Evolutionary conservation across 2,113 vertebrate species (phyloP), one percentile per base, ranked within the genome.

Genomic region (Lota lota): DNA sequence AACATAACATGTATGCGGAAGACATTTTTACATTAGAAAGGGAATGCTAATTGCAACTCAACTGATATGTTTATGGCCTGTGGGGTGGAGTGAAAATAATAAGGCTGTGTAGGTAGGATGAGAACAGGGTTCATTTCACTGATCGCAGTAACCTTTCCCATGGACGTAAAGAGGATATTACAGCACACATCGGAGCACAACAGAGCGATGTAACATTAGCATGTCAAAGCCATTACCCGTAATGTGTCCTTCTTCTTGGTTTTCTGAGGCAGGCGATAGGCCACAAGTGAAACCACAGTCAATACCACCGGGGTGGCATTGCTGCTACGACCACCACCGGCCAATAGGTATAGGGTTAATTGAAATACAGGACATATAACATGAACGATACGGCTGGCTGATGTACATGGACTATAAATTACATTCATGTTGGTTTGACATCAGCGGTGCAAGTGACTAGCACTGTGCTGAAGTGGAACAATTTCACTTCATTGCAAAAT

Each of bases 171-270:
- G 70, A 47, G 40, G 40, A 47, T 12, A 79, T 85, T 72, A 77
- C 64, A 58, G 64, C 68, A 62, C 74, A 76, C 69, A 70, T 57
- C 53, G 12, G 14, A 73, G 60, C 64, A 61, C 79, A 61, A 68
- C 22, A 77, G 75, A 62, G 22, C 60, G 7, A 68, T 69, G 64
- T 61, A 65, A 58, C 66, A 82, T 85, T 88, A 82, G 68, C 80
- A 82, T 83, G 79, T 76, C 79, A 70, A 83, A 81, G 58, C 69
- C 70, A 86, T 83, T 86, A 64, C 58, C 76, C 68, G 66, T 65
- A 74, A 63, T 70, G 73, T 71, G 73, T 4, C 63, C 68, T 72
- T 19, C 69, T 67, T 64, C 58, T 66, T 22, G 22, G 61, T 18
- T 8, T 63, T 64, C n/a, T 33, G 15, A 70, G 61, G 61, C 60